A percentile compares a stretch with the other conserved stretches of the same genome.
phyloP scores from a whole-genome alignment of 1,140 invertebrate genomes.

The Sycobia sp. region DNA sequence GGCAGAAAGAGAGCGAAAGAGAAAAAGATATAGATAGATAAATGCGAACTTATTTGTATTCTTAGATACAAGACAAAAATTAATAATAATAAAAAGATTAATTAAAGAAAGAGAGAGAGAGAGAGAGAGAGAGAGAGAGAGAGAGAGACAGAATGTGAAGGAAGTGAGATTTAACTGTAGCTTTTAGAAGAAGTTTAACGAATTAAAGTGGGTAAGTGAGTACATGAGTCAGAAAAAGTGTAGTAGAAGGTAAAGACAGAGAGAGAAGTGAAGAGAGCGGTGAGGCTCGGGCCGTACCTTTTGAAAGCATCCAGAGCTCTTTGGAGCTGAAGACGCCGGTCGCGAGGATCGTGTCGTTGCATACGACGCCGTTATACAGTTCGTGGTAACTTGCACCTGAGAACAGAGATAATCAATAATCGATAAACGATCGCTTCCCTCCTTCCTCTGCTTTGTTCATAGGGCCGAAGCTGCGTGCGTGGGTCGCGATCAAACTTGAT shows the following conservation, averaged over 20 bases:
- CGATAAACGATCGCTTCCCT: constrained; percentile 31
- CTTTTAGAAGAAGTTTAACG: no score
- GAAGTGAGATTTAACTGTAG: no score
- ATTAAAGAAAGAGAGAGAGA: not conserved
- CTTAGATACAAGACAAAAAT: no score
- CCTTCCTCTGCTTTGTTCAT: not conserved
- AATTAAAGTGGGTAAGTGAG: no score
- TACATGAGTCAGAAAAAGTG: no score
- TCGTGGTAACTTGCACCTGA: constrained; percentile 90
- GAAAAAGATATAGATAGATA: constrained; percentile 15
- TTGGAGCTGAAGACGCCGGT: constrained; percentile 98
- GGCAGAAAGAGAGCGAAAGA: constrained; percentile 14
- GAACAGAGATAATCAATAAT: constrained; percentile 56
- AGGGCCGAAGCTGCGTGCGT: no score
- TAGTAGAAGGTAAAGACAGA: no score
- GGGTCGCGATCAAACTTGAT: no score
- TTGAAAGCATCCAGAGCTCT: constrained; percentile 95
- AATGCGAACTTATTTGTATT: no score
- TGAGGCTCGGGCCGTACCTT: constrained; percentile 72
- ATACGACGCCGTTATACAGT: constrained; percentile 95
- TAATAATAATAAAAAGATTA: not conserved
- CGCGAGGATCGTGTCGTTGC: constrained; percentile 97
- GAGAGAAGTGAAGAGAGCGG: constrained; percentile 3
- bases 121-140: constrained; percentile 13
- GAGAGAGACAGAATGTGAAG: constrained; percentile 21